Percentiles rank a stretch among this genome's conserved stretches.
phyloP scores from a whole-genome alignment of 35 echinoderm and acorn worm genomes.

The Lytechinus pictus region DNA sequence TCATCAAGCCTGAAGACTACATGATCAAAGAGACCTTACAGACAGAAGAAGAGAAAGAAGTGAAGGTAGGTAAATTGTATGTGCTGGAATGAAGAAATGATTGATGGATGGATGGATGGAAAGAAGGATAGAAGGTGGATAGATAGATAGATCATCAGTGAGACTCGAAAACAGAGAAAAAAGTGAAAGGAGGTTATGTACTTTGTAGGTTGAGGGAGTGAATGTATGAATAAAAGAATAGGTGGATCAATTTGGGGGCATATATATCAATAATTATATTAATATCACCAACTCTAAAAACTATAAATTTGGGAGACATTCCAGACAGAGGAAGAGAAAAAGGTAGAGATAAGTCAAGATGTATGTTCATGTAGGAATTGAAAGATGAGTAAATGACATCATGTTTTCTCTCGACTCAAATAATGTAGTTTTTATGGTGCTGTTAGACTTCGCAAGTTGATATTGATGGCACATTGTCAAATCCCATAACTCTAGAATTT shows the following conservation, averaged over 20 bases:
- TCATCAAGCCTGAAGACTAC: slow-evolving; percentile 93
- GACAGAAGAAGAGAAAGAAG: slow-evolving; percentile 80
- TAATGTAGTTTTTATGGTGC: no score
- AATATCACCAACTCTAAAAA: slow-evolving; percentile 89
- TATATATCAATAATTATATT: slow-evolving; percentile 66
- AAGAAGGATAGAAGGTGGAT: background rate
- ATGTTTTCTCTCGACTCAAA: no score
- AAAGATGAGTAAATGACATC: no score
- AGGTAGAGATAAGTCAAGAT: background rate
- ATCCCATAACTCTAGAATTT: no score
- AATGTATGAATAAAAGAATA: background rate
- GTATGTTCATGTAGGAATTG: no score
- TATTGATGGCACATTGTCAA: no score
- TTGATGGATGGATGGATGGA: background rate
- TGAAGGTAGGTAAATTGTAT: slow-evolving; percentile 30
- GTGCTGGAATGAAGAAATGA: background rate
- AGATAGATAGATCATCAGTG: background rate
- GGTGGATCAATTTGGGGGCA: background rate
- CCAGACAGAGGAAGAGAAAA: slow-evolving; percentile 74
- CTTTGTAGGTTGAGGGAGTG: background rate
- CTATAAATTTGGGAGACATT: slow-evolving; percentile 69
- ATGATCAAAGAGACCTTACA: slow-evolving; percentile 67
- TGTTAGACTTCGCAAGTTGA: no score
- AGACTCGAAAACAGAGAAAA: no score
- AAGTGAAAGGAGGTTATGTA: background rate